Conservation (phyloP, 2,888 invertebrate species). For the Chouioia cunea region DNA sequence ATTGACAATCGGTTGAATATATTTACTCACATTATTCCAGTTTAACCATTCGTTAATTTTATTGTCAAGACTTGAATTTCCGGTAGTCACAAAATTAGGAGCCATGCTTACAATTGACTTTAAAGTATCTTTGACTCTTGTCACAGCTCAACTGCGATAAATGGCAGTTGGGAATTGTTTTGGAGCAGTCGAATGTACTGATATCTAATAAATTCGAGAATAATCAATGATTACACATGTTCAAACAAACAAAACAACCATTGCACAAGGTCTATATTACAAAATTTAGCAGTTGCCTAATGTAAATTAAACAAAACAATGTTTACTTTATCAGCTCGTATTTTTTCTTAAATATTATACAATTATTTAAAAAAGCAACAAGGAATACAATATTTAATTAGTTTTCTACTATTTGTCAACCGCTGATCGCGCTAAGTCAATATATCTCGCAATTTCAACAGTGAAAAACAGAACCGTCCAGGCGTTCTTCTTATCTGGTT, state of each 20-base stretch:
- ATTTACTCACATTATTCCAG: slow-evolving; percentile 77
- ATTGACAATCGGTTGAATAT: slow-evolving; percentile 16
- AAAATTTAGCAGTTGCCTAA: slow-evolving; percentile 8
- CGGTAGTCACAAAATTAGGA: slow-evolving; percentile 66
- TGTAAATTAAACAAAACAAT: background rate
- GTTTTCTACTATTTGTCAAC: background rate
- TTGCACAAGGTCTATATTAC: slow-evolving; percentile 8
- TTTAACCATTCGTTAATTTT: slow-evolving; percentile 81
- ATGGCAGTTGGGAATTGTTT: background rate
- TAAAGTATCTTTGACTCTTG: slow-evolving; percentile 13
- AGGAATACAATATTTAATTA: too few relatives aligned
- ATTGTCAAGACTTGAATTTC: slow-evolving; percentile 73
- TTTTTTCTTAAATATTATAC: background rate
- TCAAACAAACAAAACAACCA: slow-evolving; percentile 8
- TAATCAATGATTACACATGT: slow-evolving; percentile 18
- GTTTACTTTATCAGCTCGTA: too few relatives aligned
- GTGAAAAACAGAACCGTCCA: slow-evolving; percentile 12
- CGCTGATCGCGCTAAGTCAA: too few relatives aligned
- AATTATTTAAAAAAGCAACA: background rate
- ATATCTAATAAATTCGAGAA: slow-evolving; percentile 31
- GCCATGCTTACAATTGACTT: slow-evolving; percentile 33
- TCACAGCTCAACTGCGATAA: slow-evolving; percentile 36
- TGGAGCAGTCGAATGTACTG: slow-evolving; percentile 21
- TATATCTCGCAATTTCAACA: slow-evolving; percentile 1
- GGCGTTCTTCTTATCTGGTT: slow-evolving; percentile 9